Base-by-base conservation (phyloP, 2,888 invertebrate species). In the Thelaira solivaga region DNA sequence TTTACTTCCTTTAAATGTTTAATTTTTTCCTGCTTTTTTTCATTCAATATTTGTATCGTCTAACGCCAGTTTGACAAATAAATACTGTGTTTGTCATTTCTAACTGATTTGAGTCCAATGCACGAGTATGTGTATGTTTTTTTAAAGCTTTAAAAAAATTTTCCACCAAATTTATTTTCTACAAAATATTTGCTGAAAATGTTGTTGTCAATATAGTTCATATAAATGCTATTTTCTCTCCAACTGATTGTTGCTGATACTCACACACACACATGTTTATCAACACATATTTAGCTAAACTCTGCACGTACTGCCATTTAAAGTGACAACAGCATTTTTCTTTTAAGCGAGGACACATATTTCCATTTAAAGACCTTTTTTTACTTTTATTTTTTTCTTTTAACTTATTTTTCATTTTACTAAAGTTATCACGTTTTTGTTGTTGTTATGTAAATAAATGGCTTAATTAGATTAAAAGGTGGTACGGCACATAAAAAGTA, bases 401-500 rank as follows among this genome's bases (percentile, higher is more conserved):
- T 55, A 26, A 4, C 4, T 20, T 26, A 20, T n/a, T 24, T 18
- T 16, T 62, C 6, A 1, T 22, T 39, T 41, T 61, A 7, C 11
- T 49, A 41, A 59, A 41, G 22, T 47, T 10, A 34, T 65, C 57
- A 73, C 49, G 57, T n/a, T n/a, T n/a, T n/a, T 51, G 51, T 49
- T 59, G 43, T 18, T 39, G 20, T 59, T 36, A 59, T 43, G 41
- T 22, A 43, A 59, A 26, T 49, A 73, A 73, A 67, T 74, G 65
- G 26, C 43, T 67, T 67, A 65, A 67, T 67, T 74, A 74, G 67
- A 24, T 59, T 43, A 24, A 74, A 45, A 67, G 57, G 47, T 24
- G 43, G 4, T 20, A 26, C 41, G 26, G 24, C 10, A 11, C 8
- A 2, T 8, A 43, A 2, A 24, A 24, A 43, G 31, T 18, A 20